Percentiles rank a stretch among this genome's conserved stretches.
Conservation (phyloP, 92 coral and sea anemone species). For the Epizoanthus stellaris region DNA sequence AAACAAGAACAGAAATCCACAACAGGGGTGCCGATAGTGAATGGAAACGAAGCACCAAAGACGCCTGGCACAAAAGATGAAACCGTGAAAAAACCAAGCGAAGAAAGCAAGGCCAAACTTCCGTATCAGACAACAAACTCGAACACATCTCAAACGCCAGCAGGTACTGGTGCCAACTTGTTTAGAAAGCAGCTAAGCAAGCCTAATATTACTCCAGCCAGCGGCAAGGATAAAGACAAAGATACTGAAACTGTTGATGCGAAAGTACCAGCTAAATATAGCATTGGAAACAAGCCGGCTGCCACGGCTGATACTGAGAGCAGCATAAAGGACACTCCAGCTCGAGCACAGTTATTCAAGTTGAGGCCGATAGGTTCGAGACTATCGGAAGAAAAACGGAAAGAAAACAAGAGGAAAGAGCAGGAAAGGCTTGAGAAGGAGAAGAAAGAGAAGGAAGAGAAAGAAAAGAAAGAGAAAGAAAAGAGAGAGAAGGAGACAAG, state of each 20-base stretch:
- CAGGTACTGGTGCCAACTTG: slow-evolving; percentile 20
- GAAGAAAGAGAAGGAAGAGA: slow-evolving; percentile 51
- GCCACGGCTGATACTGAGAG: slow-evolving; percentile 16
- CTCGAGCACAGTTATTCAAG: slow-evolving; percentile 30
- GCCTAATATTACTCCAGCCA: slow-evolving; percentile 27
- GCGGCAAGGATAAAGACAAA: slow-evolving; percentile 60
- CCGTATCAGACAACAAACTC: slow-evolving; percentile 1
- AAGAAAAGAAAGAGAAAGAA: slow-evolving; percentile 14
- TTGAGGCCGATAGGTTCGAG: slow-evolving; percentile 34
- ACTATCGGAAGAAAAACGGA: slow-evolving; percentile 46
- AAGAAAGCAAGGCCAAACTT: slow-evolving; percentile 13
- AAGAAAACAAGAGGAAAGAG: slow-evolving; percentile 23
- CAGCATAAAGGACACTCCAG: slow-evolving; percentile 38
- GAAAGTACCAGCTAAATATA: slow-evolving; percentile 39
- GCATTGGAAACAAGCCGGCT: slow-evolving; percentile 10
- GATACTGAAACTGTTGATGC: slow-evolving; percentile 46
- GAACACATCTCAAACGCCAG: slow-evolving; percentile 14
- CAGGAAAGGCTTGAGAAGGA: slow-evolving; percentile 48
- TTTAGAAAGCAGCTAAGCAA: slow-evolving; percentile 56
- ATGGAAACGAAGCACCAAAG: slow-evolving; percentile 27
- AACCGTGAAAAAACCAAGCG: slow-evolving; percentile 18
- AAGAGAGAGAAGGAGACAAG: not conserved
- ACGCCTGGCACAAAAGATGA: slow-evolving; percentile 29
- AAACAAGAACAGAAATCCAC: slow-evolving; percentile 7
- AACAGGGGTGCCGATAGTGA: slow-evolving; percentile 13